Conservation (phyloP, 2,888 invertebrate genomes). For the Endomychus coccineus region DNA sequence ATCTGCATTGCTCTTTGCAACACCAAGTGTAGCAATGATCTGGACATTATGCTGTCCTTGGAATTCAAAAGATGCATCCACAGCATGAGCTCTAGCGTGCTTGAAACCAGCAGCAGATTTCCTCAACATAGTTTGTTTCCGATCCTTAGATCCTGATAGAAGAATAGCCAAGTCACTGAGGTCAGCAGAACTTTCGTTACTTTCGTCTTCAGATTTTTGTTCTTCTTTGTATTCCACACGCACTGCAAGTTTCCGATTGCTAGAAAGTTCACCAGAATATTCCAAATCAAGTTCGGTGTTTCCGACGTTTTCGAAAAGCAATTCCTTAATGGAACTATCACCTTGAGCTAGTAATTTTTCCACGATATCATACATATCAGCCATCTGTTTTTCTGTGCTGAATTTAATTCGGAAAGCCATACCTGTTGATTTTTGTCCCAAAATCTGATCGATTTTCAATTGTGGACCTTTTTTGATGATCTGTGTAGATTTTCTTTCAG, state of each 20-base stretch:
- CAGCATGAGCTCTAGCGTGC: constrained; percentile 45
- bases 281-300: constrained; percentile 47
- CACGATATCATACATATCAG: constrained; percentile 3
- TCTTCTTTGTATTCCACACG: constrained; percentile 37
- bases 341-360: too few species aligned
- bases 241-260: constrained; percentile 44
- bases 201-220: constrained; percentile 16
- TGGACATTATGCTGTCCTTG: constrained; percentile 48
- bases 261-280: constrained; percentile 46
- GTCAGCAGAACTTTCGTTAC: too few species aligned
- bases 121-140: constrained; percentile 49
- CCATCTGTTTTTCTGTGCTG: constrained; percentile 46
- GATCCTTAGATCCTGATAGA: constrained; percentile 41
- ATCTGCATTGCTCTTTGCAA: constrained; percentile 51
- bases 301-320: constrained; percentile 34
- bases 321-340: too few species aligned
- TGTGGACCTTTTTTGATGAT: constrained; percentile 31
- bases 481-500: constrained; percentile 45
- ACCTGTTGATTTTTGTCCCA: constrained; percentile 49
- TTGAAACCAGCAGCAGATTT: constrained; percentile 51
- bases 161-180: constrained; percentile 35
- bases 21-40: constrained; percentile 49
- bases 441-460: constrained; percentile 28
- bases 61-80: constrained; percentile 51
- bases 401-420: constrained; percentile 49